These are phyloP conservation scores for Dorcus hopei DNA, from an alignment of 2,888 invertebrate species.

Conservation along the genomic window DNA sequence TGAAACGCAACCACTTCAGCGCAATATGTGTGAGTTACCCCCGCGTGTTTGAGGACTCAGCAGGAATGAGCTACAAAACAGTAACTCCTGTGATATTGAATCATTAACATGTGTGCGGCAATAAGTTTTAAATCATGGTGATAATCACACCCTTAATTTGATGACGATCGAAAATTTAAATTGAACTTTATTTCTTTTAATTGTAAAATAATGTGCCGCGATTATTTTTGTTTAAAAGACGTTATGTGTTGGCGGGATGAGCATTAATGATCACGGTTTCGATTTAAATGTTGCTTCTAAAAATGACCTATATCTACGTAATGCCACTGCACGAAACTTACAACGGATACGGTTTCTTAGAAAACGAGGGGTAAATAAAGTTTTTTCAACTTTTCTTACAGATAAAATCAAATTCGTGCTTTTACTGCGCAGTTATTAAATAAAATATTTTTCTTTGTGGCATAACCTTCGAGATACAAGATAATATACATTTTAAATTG, in stretches of 20 bases:
- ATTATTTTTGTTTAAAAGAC: no score
- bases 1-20: no score
- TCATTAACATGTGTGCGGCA: no score
- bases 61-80: neutral
- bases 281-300: slow-evolving; percentile 15
- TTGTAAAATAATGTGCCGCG: no score
- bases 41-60: neutral
- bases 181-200: no score
- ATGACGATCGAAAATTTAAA: no score
- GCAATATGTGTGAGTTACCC: neutral
- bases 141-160: no score
- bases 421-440: neutral
- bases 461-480: no score
- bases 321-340: slow-evolving; percentile 45
- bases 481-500: no score
- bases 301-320: slow-evolving; percentile 50
- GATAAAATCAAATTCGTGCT: slow-evolving; percentile 5
- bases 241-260: no score
- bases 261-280: neutral
- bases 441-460: neutral
- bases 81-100: no score
- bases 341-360: slow-evolving; percentile 44
- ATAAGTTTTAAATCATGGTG: no score
- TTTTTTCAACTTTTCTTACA: slow-evolving; percentile 2
- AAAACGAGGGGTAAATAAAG: slow-evolving; percentile 41